Percentiles rank a stretch among this genome's conserved stretches.
phyloP scores from a whole-genome alignment of 2,113 vertebrate species.

The Nothoprocta perdicaria region DNA sequence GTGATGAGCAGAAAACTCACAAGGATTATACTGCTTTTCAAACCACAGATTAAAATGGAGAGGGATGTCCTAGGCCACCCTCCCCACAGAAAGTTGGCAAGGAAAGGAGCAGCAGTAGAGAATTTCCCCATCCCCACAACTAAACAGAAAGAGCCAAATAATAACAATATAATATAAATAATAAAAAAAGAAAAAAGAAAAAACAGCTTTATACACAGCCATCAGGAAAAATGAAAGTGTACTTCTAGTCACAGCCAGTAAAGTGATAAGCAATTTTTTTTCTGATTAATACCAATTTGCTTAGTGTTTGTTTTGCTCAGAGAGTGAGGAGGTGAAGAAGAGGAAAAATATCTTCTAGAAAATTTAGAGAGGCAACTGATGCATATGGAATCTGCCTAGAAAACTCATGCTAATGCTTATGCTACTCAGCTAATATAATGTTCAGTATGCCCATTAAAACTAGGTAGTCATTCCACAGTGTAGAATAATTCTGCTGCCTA shows the following conservation, averaged over 20 bases:
- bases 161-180: no score
- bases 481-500: neutral
- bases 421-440: neutral
- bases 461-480: neutral
- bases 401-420: neutral
- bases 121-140: no score
- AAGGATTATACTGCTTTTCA: neutral
- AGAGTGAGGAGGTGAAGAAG: accelerated
- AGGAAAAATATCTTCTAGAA: neutral
- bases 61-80: neutral
- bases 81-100: neutral
- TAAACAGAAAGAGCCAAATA: neutral
- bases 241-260: neutral
- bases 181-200: neutral
- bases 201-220: neutral
- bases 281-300: neutral
- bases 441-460: neutral
- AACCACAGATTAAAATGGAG: neutral
- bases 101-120: neutral
- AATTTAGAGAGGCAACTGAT: neutral
- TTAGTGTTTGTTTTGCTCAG: neutral
- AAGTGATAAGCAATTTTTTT: neutral
- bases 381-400: neutral
- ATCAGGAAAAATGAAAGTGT: neutral
- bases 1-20: neutral